These are phyloP conservation scores for Tautogolabrus adspersus DNA, from an alignment of 2,113 vertebrate genomes.

Conservation along the genomic window DNA sequence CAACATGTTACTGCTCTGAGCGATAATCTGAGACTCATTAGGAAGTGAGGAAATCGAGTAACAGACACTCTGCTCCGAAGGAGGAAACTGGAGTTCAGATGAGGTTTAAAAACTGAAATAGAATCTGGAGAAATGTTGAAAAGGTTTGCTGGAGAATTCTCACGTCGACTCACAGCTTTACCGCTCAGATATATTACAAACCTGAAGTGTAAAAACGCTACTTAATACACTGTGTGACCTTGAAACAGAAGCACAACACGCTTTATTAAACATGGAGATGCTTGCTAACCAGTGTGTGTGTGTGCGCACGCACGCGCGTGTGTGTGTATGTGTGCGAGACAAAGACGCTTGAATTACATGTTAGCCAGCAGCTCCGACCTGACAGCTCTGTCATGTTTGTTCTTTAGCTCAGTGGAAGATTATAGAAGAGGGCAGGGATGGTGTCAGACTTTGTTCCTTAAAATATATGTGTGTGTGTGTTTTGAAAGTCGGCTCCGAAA, in stretches of 20 bases:
- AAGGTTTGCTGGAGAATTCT: neutral
- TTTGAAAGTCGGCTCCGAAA: no score
- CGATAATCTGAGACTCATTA: conserved; percentile 18
- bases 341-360: conserved; percentile 2
- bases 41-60: neutral
- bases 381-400: conserved; percentile 42
- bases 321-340: neutral
- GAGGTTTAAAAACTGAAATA: neutral
- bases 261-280: no score
- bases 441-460: no score
- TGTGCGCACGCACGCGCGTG: no score
- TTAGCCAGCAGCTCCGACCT: conserved; percentile 6
- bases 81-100: conserved; percentile 6
- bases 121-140: neutral
- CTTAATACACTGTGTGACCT: conserved; percentile 6
- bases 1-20: conserved; percentile 23
- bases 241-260: neutral
- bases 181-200: conserved; percentile 4
- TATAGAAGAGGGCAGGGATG: neutral
- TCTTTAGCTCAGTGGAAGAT: conserved; percentile 26
- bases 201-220: neutral
- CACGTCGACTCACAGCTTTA: neutral
- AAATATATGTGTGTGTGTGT: neutral
- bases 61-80: neutral
- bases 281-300: neutral